These are phyloP conservation scores for Lepilemur ruficaudatus DNA, from an alignment of 2,797 vertebrate species.

Conservation along the genomic window DNA sequence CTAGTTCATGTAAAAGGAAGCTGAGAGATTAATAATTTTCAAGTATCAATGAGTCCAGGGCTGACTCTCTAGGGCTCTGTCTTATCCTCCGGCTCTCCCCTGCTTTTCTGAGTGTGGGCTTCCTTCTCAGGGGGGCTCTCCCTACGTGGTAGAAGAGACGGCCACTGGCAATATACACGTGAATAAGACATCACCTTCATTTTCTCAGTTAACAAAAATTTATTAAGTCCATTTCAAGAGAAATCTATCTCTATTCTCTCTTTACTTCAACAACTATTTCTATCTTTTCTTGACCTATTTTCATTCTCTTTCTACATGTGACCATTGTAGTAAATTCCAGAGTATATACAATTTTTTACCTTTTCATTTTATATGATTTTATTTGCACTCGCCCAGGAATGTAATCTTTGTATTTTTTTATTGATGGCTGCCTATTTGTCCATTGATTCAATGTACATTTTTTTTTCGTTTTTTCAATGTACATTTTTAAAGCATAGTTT, in stretches of 20 bases:
- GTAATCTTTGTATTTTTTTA: neutral
- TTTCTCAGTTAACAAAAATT: neutral
- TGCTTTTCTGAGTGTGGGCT: neutral
- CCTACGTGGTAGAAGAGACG: neutral
- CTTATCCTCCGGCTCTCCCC: neutral
- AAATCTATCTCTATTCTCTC: neutral
- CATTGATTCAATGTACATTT: neutral
- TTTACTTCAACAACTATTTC: neutral
- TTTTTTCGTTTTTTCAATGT: neutral
- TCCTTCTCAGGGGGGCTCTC: neutral
- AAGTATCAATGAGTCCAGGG: neutral
- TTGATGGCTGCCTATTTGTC: neutral
- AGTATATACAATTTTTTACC: neutral
- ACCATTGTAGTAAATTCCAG: neutral
- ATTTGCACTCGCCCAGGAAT: neutral
- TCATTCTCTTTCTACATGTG: neutral
- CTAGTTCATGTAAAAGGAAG: neutral
- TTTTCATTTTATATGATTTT: neutral
- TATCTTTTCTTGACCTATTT: neutral
- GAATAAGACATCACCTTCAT: neutral
- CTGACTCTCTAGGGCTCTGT: neutral
- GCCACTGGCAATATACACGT: neutral
- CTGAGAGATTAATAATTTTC: neutral
- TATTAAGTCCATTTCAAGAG: conserved; percentile 3
- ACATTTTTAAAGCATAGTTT: neutral